phyloP scores from a whole-genome alignment of 35 echinoderm and acorn worm species.

The Lytechinus variegatus region DNA sequence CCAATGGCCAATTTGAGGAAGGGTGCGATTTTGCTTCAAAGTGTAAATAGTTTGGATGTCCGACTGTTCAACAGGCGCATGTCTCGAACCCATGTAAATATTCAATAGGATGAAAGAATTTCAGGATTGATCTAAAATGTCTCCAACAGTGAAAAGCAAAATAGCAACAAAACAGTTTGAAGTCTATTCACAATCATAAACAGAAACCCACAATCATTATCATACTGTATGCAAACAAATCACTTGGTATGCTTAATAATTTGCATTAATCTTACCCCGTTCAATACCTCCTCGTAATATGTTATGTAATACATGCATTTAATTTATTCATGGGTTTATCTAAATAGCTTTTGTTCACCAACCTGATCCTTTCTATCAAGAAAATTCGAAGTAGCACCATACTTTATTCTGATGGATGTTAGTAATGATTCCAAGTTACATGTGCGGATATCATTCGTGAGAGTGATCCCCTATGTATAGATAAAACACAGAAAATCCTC shows the following conservation, averaged over 20 bases:
- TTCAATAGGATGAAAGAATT: too few species aligned
- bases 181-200: not conserved
- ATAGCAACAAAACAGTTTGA: too few species aligned
- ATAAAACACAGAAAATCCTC: too few species aligned
- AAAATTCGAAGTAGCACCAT: not conserved
- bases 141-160: too few species aligned
- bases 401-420: not conserved
- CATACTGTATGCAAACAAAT: not conserved
- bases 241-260: not conserved
- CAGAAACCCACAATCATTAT: not conserved
- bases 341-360: not conserved
- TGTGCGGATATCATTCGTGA: not conserved
- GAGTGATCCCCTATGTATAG: too few species aligned
- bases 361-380: not conserved
- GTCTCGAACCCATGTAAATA: too few species aligned
- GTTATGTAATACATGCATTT: not conserved
- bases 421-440: not conserved
- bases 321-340: not conserved
- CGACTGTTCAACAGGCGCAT: too few species aligned
- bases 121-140: too few species aligned
- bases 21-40: too few species aligned
- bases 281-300: not conserved
- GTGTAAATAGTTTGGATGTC: too few species aligned
- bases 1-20: too few species aligned
- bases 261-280: not conserved